Evolutionary conservation across 2,888 invertebrate species (phyloP).

Genomic region (Litoditis marina): DNA sequence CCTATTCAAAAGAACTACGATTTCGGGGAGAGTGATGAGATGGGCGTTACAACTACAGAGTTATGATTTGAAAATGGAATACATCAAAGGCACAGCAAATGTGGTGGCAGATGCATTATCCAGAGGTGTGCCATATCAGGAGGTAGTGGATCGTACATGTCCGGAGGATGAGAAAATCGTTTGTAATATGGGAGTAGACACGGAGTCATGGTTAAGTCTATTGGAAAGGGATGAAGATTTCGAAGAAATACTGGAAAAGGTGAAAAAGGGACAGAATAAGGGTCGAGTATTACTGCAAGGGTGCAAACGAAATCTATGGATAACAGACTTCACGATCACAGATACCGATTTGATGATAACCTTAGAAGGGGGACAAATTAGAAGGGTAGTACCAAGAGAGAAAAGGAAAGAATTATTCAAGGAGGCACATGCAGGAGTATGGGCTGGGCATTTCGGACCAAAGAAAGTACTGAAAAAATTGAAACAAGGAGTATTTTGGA

Average conservation of each 20-base stretch:
- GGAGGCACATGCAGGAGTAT: conserved; percentile 15
- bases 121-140: too few species aligned
- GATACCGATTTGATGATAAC: not conserved
- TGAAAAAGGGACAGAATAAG: too few species aligned
- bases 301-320: too few species aligned
- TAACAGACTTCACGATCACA: too few species aligned
- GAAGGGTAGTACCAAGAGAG: conserved; percentile 18
- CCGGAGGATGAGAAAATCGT: too few species aligned
- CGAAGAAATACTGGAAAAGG: too few species aligned
- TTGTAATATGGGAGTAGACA: too few species aligned
- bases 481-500: conserved; percentile 14
- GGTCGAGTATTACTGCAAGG: too few species aligned
- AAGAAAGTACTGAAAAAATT: conserved; percentile 7
- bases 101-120: conserved; percentile 23
- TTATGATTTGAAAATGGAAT: conserved; percentile 5
- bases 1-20: conserved; percentile 5
- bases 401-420: conserved; percentile 10
- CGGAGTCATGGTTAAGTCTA: too few species aligned
- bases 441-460: conserved; percentile 8
- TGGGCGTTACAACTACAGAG: conserved; percentile 14
- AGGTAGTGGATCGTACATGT: too few species aligned
- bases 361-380: not conserved
- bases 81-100: too few species aligned
- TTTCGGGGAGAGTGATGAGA: conserved; percentile 9
- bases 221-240: too few species aligned